Conservation (phyloP, 1,140 invertebrate genomes). For the Trichonephila clavata region DNA sequence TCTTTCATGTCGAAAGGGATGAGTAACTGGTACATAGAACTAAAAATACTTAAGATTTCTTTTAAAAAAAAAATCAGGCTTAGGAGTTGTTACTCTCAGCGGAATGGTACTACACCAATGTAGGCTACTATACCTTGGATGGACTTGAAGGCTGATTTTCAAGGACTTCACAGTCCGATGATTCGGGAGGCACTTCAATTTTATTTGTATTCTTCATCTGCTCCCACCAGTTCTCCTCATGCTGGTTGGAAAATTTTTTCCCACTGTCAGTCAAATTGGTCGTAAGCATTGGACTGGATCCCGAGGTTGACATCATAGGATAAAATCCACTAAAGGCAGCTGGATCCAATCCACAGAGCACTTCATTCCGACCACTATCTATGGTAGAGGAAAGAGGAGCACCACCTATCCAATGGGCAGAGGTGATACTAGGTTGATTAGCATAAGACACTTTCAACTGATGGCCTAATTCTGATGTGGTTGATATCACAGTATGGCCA, state of each 20-base stretch:
- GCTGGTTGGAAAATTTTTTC: conserved; percentile 26
- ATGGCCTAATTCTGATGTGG: conserved; percentile 39
- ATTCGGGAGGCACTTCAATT: conserved; percentile 76
- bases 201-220: conserved; percentile 67
- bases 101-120: conserved; percentile 55
- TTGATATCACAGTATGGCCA: conserved; percentile 74
- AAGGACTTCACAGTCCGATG: conserved; percentile 55
- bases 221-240: conserved; percentile 73
- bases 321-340: conserved; percentile 44
- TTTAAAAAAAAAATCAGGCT: conserved; percentile 27
- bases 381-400: conserved; percentile 69
- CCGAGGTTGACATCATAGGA: conserved; percentile 24
- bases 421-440: conserved; percentile 14
- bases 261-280: conserved; percentile 9
- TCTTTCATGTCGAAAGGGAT: not conserved
- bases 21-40: not conserved
- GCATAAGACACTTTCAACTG: conserved; percentile 65
- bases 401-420: conserved; percentile 53
- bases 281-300: conserved; percentile 34
- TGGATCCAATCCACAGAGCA: conserved; percentile 57
- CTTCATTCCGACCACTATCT: conserved; percentile 78
- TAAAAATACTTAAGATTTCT: not conserved
- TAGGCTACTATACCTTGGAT: conserved; percentile 47
- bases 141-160: conserved; percentile 68
- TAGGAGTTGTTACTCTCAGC: not conserved